phyloP scores from a whole-genome alignment of 2,888 invertebrate genomes.

The Pemphredon lugubris region DNA sequence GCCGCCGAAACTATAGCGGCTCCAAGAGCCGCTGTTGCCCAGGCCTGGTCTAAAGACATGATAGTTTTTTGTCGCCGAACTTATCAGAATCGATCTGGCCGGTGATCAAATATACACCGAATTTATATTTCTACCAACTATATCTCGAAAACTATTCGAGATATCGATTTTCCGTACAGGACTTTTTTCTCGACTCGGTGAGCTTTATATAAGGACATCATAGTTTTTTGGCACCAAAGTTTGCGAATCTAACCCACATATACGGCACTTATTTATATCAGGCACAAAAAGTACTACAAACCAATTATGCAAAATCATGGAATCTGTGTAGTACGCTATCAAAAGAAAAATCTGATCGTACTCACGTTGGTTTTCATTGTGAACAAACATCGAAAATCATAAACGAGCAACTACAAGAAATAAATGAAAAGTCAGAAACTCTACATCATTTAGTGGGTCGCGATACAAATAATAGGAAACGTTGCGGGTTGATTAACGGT shows the following conservation, averaged over 20 bases:
- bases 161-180: too few relatives aligned
- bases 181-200: too few relatives aligned
- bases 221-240: too few relatives aligned
- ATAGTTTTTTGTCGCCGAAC: too few relatives aligned
- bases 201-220: too few relatives aligned
- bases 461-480: neutral
- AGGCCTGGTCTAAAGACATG: too few relatives aligned
- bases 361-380: constrained; percentile 1
- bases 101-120: too few relatives aligned
- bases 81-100: too few relatives aligned
- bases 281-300: neutral
- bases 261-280: constrained; percentile 9
- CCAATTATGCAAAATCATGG: neutral
- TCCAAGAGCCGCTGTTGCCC: too few relatives aligned
- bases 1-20: too few relatives aligned
- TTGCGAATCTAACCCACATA: constrained; percentile 14
- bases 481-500: constrained; percentile 11
- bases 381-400: constrained; percentile 3
- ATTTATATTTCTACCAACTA: too few relatives aligned
- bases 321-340: neutral
- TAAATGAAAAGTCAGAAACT: neutral
- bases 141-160: too few relatives aligned
- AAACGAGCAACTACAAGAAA: neutral
- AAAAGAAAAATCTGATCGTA: neutral
- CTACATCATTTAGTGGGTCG: neutral